Conservation (phyloP, 2,888 invertebrate genomes). For the Elysia crispata region DNA sequence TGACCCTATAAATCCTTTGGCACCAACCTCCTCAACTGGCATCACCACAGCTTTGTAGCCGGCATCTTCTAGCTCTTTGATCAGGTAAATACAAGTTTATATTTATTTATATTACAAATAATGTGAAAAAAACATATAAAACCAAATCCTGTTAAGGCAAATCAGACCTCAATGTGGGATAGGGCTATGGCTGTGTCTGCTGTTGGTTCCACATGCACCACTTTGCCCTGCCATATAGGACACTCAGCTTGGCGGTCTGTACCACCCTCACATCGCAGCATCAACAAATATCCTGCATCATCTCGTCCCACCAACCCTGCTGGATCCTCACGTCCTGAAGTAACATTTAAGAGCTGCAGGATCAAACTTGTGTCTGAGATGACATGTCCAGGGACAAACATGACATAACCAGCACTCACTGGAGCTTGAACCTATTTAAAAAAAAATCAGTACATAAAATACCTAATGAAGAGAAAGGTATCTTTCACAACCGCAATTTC, state of each 20-base stretch:
- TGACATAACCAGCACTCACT: slow-evolving; percentile 75
- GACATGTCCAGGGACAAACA: slow-evolving; percentile 78
- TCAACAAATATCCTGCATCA: slow-evolving; percentile 75
- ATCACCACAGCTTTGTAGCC: too few relatives aligned
- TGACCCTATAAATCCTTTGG: too few relatives aligned
- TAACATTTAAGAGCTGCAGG: slow-evolving; percentile 78
- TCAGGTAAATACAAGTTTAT: too few relatives aligned
- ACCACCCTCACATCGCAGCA: slow-evolving; percentile 71
- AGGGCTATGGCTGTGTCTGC: slow-evolving; percentile 79
- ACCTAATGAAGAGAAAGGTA: too few relatives aligned
- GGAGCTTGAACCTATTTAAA: slow-evolving; percentile 73
- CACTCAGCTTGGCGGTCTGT: slow-evolving; percentile 58
- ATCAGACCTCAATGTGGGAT: slow-evolving; percentile 77
- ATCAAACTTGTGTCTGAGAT: slow-evolving; percentile 73
- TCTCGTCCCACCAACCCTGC: slow-evolving; percentile 50
- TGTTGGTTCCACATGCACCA: slow-evolving; percentile 77
- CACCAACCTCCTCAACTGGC: too few relatives aligned
- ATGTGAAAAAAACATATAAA: too few relatives aligned
- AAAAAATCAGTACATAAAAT: neutral
- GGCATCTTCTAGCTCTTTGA: too few relatives aligned
- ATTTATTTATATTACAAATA: too few relatives aligned
- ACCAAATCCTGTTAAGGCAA: too few relatives aligned
- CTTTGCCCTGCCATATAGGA: slow-evolving; percentile 74
- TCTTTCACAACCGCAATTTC: too few relatives aligned
- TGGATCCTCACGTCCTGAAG: slow-evolving; percentile 77